Evolutionary conservation across 1,140 invertebrate species (phyloP).

Genomic region (Zaprionus inermis): DNA sequence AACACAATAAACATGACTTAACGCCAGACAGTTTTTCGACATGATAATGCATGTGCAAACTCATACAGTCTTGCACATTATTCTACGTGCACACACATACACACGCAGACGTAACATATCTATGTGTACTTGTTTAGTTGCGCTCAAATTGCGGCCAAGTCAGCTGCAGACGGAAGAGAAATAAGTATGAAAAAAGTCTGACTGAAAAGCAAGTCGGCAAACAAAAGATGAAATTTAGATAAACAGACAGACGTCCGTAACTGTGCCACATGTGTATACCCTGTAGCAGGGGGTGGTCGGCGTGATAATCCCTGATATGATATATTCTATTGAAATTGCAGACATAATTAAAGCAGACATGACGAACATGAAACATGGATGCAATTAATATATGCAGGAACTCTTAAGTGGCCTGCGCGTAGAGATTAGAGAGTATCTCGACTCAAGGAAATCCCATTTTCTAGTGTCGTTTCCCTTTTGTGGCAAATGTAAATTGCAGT

Average conservation of each 20-base stretch:
- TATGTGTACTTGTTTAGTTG: slow-evolving; percentile 13
- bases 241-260: slow-evolving; percentile 25
- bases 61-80: slow-evolving; percentile 64
- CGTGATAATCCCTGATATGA: too few species aligned
- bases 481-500: slow-evolving; percentile 31
- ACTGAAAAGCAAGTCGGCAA: slow-evolving; percentile 42
- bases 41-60: slow-evolving; percentile 75
- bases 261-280: slow-evolving; percentile 19
- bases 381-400: not conserved
- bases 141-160: slow-evolving; percentile 35
- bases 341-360: not conserved
- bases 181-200: slow-evolving; percentile 37
- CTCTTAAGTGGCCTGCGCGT: not conserved
- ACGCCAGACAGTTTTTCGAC: slow-evolving; percentile 72
- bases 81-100: not conserved
- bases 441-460: not conserved
- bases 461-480: slow-evolving; percentile 2
- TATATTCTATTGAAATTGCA: not conserved
- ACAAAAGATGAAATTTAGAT: slow-evolving; percentile 45
- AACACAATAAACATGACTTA: slow-evolving; percentile 52
- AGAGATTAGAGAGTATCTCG: slow-evolving; percentile 9
- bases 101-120: not conserved
- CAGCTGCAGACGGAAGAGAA: slow-evolving; percentile 28
- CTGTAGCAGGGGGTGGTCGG: not conserved
- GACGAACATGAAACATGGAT: not conserved